These are phyloP conservation scores for Nesoenas mayeri DNA, from an alignment of 2,113 vertebrate genomes.

Conservation along the genomic window DNA sequence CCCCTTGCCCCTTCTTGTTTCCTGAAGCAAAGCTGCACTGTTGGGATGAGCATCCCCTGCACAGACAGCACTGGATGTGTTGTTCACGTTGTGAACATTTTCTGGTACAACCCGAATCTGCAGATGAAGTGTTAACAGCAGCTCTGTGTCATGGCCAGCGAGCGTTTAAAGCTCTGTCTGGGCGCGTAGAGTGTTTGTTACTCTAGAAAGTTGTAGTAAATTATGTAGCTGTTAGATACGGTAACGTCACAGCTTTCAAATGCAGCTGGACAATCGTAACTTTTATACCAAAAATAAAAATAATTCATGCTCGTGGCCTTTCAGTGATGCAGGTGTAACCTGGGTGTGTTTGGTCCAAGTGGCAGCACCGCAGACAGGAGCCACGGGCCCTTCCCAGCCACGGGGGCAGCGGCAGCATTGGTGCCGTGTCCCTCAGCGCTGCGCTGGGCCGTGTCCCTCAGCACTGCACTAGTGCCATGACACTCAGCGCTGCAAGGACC, in stretches of 20 bases:
- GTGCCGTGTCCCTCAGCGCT: not conserved
- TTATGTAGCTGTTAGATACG: not conserved
- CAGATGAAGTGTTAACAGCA: not conserved
- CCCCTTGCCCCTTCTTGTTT: rapidly evolving
- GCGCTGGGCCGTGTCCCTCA: too few species aligned
- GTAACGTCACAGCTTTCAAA: not conserved
- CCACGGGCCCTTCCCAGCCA: not conserved
- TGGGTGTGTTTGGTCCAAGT: rapidly evolving
- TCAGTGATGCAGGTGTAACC: not conserved
- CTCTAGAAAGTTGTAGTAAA: not conserved
- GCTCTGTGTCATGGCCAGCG: not conserved
- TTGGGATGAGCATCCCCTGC: not conserved
- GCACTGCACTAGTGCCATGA: too few species aligned
- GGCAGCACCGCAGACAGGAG: rapidly evolving
- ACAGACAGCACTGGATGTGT: not conserved
- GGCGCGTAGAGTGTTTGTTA: not conserved
- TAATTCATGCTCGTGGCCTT: not conserved
- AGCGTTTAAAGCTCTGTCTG: not conserved
- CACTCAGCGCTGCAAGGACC: not conserved
- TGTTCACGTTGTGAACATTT: not conserved
- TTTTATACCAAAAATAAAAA: not conserved
- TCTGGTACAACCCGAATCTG: not conserved
- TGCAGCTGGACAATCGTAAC: constrained; percentile 8
- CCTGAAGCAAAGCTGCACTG: not conserved
- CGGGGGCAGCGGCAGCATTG: not conserved